Conservation (phyloP, 2,113 vertebrate species). For the Parus major region DNA sequence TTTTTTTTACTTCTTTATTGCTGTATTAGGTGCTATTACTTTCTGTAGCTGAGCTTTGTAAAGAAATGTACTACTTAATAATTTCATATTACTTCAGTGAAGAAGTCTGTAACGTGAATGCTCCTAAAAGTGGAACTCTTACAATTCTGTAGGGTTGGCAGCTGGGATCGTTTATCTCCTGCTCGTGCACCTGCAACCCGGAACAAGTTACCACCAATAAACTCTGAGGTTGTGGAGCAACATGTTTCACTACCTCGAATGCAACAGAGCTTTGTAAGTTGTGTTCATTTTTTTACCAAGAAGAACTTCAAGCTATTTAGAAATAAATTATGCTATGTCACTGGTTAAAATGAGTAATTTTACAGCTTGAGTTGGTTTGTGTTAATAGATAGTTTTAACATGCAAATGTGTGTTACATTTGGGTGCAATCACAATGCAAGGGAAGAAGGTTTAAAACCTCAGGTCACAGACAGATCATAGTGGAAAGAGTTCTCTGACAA, state of each 20-base stretch:
- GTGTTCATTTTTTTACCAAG: background rate
- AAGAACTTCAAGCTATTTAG: background rate
- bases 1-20: background rate
- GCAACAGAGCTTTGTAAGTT: slow-evolving; percentile 73
- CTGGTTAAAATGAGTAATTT: background rate
- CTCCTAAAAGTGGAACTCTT: background rate
- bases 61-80: background rate
- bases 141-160: slow-evolving; percentile 66
- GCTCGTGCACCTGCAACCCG: background rate
- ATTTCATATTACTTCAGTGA: background rate
- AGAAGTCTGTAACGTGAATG: background rate
- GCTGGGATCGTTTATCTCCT: slow-evolving; percentile 58
- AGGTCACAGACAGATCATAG: background rate
- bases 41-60: background rate
- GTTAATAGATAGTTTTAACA: background rate
- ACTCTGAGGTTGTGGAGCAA: slow-evolving; percentile 62
- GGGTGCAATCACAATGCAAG: background rate
- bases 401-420: background rate
- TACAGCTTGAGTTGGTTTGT: background rate
- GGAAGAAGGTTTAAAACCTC: background rate
- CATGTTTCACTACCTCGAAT: slow-evolving; percentile 33
- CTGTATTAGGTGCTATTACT: background rate
- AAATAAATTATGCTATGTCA: background rate
- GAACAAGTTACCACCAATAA: slow-evolving; percentile 78
- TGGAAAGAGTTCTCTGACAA: background rate